These are phyloP conservation scores for Caenorhabditis sp. DNA, from an alignment of 2,888 invertebrate genomes.

Conservation along the genomic window DNA sequence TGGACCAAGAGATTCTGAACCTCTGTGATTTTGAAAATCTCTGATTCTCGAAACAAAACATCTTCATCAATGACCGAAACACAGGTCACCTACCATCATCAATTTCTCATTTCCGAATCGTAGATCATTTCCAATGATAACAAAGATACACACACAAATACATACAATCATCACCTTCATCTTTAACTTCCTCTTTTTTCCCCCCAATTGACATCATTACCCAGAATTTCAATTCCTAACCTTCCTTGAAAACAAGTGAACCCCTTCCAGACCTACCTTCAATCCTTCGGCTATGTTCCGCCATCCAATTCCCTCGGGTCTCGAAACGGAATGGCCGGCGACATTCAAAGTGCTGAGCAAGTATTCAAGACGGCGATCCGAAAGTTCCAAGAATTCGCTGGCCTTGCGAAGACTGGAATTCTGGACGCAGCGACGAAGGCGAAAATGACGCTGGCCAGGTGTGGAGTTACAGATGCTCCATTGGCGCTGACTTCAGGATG, in stretches of 20 bases:
- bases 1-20: too few species aligned
- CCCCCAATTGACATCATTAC: slow-evolving; percentile 4
- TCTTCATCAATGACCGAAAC: slow-evolving; percentile 12
- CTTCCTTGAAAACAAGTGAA: too few species aligned
- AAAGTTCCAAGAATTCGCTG: slow-evolving; percentile 83
- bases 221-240: too few species aligned
- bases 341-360: slow-evolving; percentile 68
- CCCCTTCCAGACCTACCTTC: slow-evolving; percentile 76
- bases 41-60: neutral
- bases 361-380: slow-evolving; percentile 76
- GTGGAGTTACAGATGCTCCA: slow-evolving; percentile 81
- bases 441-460: slow-evolving; percentile 82
- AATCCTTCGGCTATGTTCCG: slow-evolving; percentile 81
- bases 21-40: neutral
- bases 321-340: slow-evolving; percentile 74
- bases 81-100: neutral
- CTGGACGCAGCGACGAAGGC: slow-evolving; percentile 78
- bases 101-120: neutral
- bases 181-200: neutral
- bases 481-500: slow-evolving; percentile 67
- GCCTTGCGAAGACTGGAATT: slow-evolving; percentile 78
- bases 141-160: neutral
- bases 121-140: slow-evolving; percentile 19
- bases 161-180: slow-evolving; percentile 14
- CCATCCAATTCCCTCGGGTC: slow-evolving; percentile 70